Evolutionary conservation across 1,140 invertebrate genomes (phyloP), one percentile per base, ranked within the genome.

Genomic region (Armadillidium nasatum): DNA sequence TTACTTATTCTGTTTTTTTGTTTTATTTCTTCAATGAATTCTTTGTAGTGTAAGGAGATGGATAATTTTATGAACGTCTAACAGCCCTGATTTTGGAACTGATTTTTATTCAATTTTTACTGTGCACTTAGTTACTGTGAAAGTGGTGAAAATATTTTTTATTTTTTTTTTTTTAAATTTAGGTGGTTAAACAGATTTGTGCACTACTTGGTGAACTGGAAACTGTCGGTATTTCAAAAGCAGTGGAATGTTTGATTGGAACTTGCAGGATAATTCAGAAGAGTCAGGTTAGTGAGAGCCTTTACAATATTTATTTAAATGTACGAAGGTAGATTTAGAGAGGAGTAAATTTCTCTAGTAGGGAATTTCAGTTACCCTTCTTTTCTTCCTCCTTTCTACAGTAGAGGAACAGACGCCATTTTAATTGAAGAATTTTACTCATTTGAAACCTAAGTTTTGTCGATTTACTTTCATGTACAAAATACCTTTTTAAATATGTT

Each of bases 121-220:
- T n/a, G n/a, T n/a, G n/a, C n/a, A 69, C 9, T 23, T 69, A 69
- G 10, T 7, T 69, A 69, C 22, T n/a, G 19, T n/a, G 19, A 10
- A 19, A 69, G 67, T 69, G 21, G 19, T 69, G 67, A 19, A 19
- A 19, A 10, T 10, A 69, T 69, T 19, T 11, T 69, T 21, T 23
- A 21, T 11, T 19, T 70, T 21, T 23, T 33, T 22, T 23, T n/a
- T 3, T 33, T 4, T 70, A 70, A 4, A 21, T 33, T 2, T 21
- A 76, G 74, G 74, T 76, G 33, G 74, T 76, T 44, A 76, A 76
- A 21, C 74, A 76, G 74, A 71, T 76, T 46, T 76, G 74, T 44
- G 67, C 74, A 9, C 50, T 71, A 10, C 44, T 71, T 21, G 74
- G 74, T 10, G 68, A 76, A 44, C 11, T 76, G 7, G 74, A 71